Evolutionary conservation across 2,797 vertebrate genomes (phyloP).

Genomic region (Australoheros facetus): DNA sequence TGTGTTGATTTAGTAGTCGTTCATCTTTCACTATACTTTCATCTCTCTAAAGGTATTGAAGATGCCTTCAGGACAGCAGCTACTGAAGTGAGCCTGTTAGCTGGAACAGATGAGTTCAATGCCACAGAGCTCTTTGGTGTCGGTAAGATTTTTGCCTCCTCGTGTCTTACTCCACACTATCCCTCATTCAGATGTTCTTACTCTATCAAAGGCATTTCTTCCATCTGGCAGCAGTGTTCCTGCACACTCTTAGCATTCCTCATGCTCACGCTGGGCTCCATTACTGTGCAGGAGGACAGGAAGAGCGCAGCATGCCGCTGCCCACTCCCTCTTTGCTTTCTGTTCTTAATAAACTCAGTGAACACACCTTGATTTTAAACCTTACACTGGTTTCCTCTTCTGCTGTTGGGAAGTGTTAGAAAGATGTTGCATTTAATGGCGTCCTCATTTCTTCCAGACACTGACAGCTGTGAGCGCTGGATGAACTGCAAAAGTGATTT

Average conservation of each 20-base stretch:
- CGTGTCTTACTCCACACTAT: conserved; percentile 32
- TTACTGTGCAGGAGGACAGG: conserved; percentile 51
- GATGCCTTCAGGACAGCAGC: conserved; percentile 96
- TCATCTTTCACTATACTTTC: conserved; percentile 22
- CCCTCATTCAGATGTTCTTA: conserved; percentile 45
- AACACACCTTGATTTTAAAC: conserved; percentile 23
- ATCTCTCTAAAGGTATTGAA: conserved; percentile 87
- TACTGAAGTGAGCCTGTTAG: conserved; percentile 94
- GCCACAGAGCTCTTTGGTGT: conserved; percentile 96
- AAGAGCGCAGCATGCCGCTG: conserved; percentile 26
- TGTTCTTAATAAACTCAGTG: conserved; percentile 41
- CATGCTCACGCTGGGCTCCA: conserved; percentile 36
- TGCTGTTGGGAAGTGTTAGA: not conserved
- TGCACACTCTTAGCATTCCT: conserved; percentile 61
- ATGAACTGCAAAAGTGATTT: conserved; percentile 96
- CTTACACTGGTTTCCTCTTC: conserved; percentile 10
- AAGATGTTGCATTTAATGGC: not conserved
- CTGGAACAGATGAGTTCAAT: conserved; percentile 95
- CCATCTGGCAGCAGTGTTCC: conserved; percentile 55
- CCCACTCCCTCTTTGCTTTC: conserved; percentile 4
- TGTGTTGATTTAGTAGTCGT: not conserved
- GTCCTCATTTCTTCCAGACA: conserved; percentile 78
- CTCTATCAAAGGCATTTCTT: conserved; percentile 55
- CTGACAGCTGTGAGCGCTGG: conserved; percentile 96
- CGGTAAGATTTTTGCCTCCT: conserved; percentile 82